These are phyloP conservation scores for Heliconius melpomene DNA, from an alignment of 1,140 invertebrate species.

Conservation along the genomic window DNA sequence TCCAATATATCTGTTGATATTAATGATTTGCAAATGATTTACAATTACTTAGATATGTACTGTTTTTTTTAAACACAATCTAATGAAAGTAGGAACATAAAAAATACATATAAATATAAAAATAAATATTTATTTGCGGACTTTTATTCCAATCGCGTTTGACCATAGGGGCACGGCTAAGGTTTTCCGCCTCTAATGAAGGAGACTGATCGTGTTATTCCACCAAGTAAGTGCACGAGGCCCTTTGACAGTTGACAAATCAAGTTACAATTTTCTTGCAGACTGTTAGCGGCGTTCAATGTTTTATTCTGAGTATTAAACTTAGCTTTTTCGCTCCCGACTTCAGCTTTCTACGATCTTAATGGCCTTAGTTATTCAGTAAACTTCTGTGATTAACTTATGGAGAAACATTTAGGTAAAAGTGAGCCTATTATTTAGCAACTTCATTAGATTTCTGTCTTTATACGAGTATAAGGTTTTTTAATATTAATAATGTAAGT, in stretches of 20 bases:
- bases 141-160: neutral
- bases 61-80: neutral
- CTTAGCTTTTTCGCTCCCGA: conserved; percentile 39
- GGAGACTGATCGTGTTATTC: conserved; percentile 31
- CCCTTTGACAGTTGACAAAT: conserved; percentile 62
- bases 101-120: neutral
- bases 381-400: conserved; percentile 29
- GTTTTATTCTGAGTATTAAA: conserved; percentile 51
- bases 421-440: neutral
- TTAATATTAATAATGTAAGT: too few species aligned
- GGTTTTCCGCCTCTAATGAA: conserved; percentile 22
- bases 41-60: neutral
- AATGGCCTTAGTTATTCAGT: conserved; percentile 43
- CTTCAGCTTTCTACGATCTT: conserved; percentile 37
- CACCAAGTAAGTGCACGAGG: conserved; percentile 21
- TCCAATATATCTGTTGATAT: neutral
- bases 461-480: too few species aligned
- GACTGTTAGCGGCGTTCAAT: neutral
- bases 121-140: neutral
- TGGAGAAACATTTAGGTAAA: neutral
- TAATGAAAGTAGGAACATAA: too few species aligned
- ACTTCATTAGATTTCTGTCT: neutral
- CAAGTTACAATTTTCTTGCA: conserved; percentile 60
- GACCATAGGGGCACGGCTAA: neutral
- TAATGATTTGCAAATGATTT: neutral